Conservation (phyloP, 2,888 invertebrate genomes). For the Eupeodes latifasciatus region DNA sequence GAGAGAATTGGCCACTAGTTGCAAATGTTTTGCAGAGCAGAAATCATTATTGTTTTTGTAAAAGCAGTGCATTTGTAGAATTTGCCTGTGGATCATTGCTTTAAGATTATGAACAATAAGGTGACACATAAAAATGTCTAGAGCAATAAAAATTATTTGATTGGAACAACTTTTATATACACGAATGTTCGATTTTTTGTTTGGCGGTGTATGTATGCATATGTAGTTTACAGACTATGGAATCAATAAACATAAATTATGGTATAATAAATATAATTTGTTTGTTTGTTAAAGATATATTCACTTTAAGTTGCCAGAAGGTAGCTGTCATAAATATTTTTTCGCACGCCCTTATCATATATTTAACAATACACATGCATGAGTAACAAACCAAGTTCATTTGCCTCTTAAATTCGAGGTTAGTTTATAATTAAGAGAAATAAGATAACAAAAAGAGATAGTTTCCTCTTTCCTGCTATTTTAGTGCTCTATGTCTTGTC, state of each 20-base stretch:
- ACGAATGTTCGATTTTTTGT: too few species aligned
- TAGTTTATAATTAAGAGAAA: not conserved
- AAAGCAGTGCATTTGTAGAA: too few species aligned
- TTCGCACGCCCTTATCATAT: not conserved
- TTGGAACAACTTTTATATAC: too few species aligned
- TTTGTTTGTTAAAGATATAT: not conserved
- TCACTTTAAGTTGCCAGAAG: not conserved
- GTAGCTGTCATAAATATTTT: not conserved
- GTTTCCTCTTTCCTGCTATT: not conserved
- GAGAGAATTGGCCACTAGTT: too few species aligned
- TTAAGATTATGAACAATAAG: too few species aligned
- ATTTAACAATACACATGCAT: not conserved
- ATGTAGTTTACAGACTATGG: too few species aligned
- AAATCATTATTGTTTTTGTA: too few species aligned
- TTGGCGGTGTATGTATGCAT: too few species aligned
- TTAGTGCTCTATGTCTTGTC: not conserved
- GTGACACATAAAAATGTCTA: too few species aligned
- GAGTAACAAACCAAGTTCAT: conserved; percentile 2
- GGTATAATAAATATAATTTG: not conserved
- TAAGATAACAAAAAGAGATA: conserved; percentile 15
- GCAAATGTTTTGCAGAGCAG: too few species aligned
- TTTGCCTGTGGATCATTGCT: too few species aligned
- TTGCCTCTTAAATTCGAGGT: conserved; percentile 30
- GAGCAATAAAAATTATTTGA: too few species aligned
- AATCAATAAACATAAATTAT: not conserved